Base-by-base conservation (phyloP, 1,140 invertebrate species). In the Trypoxylus dichotomus region DNA sequence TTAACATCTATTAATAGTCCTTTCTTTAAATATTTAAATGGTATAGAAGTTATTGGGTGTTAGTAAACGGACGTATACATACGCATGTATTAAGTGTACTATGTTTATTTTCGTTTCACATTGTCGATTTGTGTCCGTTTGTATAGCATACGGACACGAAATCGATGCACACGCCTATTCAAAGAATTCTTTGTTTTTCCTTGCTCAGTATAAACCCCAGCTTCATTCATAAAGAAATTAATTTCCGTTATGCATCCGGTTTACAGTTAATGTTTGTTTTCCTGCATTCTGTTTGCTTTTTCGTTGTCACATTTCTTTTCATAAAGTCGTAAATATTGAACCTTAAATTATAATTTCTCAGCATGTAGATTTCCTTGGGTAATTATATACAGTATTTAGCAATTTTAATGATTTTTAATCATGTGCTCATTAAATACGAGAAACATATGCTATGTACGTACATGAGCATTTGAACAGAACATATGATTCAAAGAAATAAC, bases 71-170 rank as follows among this genome's bases (percentile, higher is more conserved):
- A 29, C 60, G 11, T 27, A 68, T 68, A 0, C 13, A 47, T 0
- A 63, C 6, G 24, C 6, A 63, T 29, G 21, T 37, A 8, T 8
- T 54, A 54, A 54, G 6, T 54, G 47, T 54, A 68, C 3, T 27
- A n/a, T 27, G 60, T 68, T 68, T 68, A 24, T 68, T 68, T 68
- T 27, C 21, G n/a, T 68, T 68, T 27, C 13, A 68, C 60, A 27
- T 24, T 24, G 60, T 68, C 24, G 24, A 24, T 24, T 68, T 8
- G 19, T 68, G 19, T 68, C 24, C 24, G 13, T 68, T 29, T 68
- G 60, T 68, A 68, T 68, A 24, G 60, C 21, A 8, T 29, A 68
- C 21, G 15, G 8, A 25, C 2, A 25, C 13, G 60, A 27, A 27
- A 13, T 68, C 13, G 19, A 68, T 29, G 24, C 21, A 68, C 60